These are phyloP conservation scores for Equus przewalskii DNA, from an alignment of 2,113 vertebrate species.

Conservation along the genomic window DNA sequence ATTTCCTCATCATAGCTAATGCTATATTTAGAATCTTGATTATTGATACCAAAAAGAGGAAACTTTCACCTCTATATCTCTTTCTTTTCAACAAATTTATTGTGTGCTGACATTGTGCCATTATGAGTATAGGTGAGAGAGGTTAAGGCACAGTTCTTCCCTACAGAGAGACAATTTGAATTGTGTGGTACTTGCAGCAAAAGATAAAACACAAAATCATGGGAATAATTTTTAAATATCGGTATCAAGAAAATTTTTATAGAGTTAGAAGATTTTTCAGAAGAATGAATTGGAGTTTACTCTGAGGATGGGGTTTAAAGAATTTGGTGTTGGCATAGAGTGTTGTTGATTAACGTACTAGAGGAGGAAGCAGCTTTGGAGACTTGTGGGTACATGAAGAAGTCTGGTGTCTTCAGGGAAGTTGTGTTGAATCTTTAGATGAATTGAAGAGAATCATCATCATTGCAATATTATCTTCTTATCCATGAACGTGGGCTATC, in stretches of 20 bases:
- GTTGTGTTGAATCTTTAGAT: not conserved
- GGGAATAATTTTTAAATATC: not conserved
- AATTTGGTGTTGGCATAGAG: not conserved
- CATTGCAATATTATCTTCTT: not conserved
- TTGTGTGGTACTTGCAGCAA: not conserved
- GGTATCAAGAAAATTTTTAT: not conserved
- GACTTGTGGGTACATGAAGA: not conserved
- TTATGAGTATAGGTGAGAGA: not conserved
- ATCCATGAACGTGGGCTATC: not conserved
- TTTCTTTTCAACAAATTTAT: not conserved
- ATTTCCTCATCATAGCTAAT: not conserved
- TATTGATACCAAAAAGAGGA: conserved; percentile 2
- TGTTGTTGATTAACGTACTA: not conserved
- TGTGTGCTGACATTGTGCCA: not conserved
- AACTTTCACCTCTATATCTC: not conserved
- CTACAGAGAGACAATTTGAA: not conserved
- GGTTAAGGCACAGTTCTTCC: not conserved
- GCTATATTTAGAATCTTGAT: not conserved
- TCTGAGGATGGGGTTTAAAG: not conserved
- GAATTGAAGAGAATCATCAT: not conserved
- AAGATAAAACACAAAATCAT: conserved; percentile 2
- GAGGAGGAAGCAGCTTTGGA: not conserved
- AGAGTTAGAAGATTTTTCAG: not conserved
- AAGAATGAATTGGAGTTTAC: not conserved
- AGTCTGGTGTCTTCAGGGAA: not conserved